A percentile compares a stretch with the other conserved stretches of the same genome.
Evolutionary conservation across 2,113 vertebrate species (phyloP).

Genomic region (Jacana jacana): DNA sequence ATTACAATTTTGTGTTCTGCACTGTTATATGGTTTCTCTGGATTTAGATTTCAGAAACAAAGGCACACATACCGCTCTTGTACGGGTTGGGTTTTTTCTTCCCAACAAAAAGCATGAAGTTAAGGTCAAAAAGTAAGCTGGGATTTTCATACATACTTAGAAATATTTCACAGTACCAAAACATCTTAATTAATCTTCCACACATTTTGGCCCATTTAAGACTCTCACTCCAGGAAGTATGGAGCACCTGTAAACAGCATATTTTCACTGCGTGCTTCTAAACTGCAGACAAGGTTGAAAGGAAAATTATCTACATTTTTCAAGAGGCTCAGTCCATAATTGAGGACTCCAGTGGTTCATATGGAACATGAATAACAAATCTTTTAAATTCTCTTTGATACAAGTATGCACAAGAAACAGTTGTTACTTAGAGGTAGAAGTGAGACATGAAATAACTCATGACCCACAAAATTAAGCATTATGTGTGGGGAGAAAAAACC

Average conservation of each 20-base stretch:
- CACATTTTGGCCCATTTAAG: not conserved
- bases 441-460: not conserved
- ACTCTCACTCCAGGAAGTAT: not conserved
- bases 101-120: not conserved
- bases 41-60: not conserved
- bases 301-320: not conserved
- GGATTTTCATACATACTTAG: not conserved
- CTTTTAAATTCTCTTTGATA: constrained; percentile 3
- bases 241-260: not conserved
- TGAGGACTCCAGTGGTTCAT: not conserved
- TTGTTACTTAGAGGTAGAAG: not conserved
- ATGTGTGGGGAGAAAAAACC: not conserved
- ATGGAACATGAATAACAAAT: not conserved
- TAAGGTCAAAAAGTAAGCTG: not conserved
- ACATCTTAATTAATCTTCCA: not conserved
- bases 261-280: not conserved
- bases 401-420: not conserved
- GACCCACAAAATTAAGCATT: not conserved
- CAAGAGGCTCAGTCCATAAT: constrained; percentile 7
- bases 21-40: not conserved
- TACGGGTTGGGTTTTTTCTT: fast-evolving
- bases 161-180: not conserved
- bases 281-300: not conserved
- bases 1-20: not conserved
- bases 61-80: not conserved